A percentile compares a stretch with the other conserved stretches of the same genome.
Evolutionary conservation across 2,113 vertebrate genomes (phyloP).

Genomic region (Odocoileus virginianus): DNA sequence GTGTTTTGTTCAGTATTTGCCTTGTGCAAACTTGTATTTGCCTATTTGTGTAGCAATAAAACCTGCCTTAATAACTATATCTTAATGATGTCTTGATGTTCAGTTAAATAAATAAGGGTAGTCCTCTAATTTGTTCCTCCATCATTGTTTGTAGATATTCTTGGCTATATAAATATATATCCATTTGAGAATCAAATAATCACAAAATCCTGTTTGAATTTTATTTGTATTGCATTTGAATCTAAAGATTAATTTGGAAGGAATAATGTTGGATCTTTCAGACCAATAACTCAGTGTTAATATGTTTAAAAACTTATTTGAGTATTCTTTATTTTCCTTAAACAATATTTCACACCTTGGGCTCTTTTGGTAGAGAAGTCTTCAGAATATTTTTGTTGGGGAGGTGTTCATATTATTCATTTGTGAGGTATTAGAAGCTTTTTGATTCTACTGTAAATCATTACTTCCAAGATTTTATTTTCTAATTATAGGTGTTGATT

Average conservation of each 20-base stretch:
- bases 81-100: neutral
- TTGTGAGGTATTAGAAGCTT: neutral
- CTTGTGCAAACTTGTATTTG: neutral
- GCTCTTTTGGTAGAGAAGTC: neutral
- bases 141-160: neutral
- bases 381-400: neutral
- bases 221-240: neutral
- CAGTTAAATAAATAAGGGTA: neutral
- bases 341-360: neutral
- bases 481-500: neutral
- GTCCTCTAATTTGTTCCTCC: neutral
- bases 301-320: neutral
- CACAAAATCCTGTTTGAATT: neutral
- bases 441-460: neutral
- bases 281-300: neutral
- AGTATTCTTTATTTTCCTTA: neutral
- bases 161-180: neutral
- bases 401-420: neutral
- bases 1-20: neutral
- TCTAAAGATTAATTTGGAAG: neutral
- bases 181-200: neutral
- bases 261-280: neutral
- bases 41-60: neutral
- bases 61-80: neutral
- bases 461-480: neutral